Conservation (phyloP, 2,113 vertebrate species). For the Ctenomys sociabilis region DNA sequence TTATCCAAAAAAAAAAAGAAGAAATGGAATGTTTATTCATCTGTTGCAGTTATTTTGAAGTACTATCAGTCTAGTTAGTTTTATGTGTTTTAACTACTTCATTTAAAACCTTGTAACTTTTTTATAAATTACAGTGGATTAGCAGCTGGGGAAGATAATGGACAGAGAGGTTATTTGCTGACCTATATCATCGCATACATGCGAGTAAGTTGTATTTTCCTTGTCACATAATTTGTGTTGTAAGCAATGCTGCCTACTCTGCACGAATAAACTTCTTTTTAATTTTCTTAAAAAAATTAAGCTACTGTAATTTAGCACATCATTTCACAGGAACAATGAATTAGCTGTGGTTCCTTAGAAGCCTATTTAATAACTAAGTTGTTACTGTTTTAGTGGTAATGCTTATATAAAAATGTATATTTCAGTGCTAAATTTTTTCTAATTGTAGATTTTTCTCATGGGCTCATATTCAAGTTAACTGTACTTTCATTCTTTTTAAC, state of each 20-base stretch:
- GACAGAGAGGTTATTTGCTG: constrained; percentile 99
- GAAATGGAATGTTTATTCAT: constrained; percentile 29
- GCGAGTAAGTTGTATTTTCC: constrained; percentile 91
- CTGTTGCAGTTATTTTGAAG: constrained; percentile 44
- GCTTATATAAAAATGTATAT: constrained; percentile 14
- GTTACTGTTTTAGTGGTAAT: constrained; percentile 10
- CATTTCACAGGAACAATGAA: constrained; percentile 6
- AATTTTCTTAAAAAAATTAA: constrained; percentile 54
- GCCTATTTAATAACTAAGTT: constrained; percentile 14
- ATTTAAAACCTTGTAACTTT: constrained; percentile 83
- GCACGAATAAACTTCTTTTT: constrained; percentile 45
- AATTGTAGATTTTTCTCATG: constrained; percentile 14
- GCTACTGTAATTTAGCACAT: not conserved
- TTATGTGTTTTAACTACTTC: constrained; percentile 58
- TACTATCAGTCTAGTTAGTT: constrained; percentile 18
- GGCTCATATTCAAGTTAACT: not conserved
- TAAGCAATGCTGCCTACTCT: not conserved
- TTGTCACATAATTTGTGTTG: constrained; percentile 37
- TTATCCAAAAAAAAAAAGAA: constrained; percentile 21
- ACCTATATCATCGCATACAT: constrained; percentile 99
- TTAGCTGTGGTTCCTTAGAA: constrained; percentile 44
- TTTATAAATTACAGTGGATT: constrained; percentile 93
- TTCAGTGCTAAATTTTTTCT: not conserved
- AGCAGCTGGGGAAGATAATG: constrained; percentile 99
- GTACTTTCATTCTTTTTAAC: not conserved